Base-by-base conservation (phyloP, 2,888 invertebrate species). In the Piscicola geometra region DNA sequence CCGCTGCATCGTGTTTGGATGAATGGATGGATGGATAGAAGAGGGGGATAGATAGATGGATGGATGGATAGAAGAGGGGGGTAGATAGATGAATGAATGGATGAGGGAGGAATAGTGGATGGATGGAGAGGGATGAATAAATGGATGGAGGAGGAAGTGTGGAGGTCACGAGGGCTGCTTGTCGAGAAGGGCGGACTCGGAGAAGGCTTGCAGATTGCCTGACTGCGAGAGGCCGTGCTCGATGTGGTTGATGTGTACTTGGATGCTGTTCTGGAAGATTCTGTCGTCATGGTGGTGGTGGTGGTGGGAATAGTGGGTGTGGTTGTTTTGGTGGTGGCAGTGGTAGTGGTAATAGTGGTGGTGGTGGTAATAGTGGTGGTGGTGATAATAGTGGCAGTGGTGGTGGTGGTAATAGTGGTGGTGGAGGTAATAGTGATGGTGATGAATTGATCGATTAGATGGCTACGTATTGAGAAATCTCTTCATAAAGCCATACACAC, bases 161-260 rank as follows among this genome's bases (percentile, higher is more conserved):
- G 9, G 12, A 47, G 21, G 21, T 47, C 50, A 47, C 50, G 21
- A 47, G 50, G 21, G 50, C 15, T 5, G 21, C 60, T 56, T 56
- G 25, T 56, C 25, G 25, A 56, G n/a, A 47, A 47, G 9, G 21
- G 5, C 60, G 3, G n/a, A 18, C n/a, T 56, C 60, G 60, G 60
- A 56, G n/a, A 86, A 86, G 36, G 86, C 85, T 76, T 85, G 84
- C 5, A 86, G 82, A 80, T 86, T 86, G 35, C 86, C 86, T 82
- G 86, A 83, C 80, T 86, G 86, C 76, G 86, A 86, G 47, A 88
- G 82, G 9, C 92, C 92, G 85, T 91, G 89, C 85, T 93, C 92
- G 82, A 93, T 92, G 83, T 92, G 91, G 82, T 92, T 92, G 89
- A 95, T 90, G 82, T 94, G 94, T 79, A 93, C 91, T 86, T 96